Evolutionary conservation across 2,888 invertebrate species (phyloP), one percentile per base, ranked within the genome.

Genomic region (Andricus quercusramuli): DNA sequence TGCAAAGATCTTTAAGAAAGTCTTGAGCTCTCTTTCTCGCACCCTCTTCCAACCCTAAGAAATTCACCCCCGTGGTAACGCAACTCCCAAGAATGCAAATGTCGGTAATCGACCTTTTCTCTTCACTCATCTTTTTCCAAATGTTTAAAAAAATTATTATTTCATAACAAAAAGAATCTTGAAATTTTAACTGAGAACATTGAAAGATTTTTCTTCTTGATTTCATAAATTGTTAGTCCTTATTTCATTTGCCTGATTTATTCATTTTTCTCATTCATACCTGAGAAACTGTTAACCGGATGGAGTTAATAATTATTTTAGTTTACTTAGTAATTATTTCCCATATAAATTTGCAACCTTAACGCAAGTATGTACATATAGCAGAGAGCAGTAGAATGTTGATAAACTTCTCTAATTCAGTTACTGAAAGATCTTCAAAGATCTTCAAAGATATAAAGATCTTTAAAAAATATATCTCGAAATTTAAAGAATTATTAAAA

Each of bases 1-100:
- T 77, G 85, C 79, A 90, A 90, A 90, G 90, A 90, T 89, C 90
- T 92, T 92, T 92, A 92, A 92, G 92, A 92, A 92, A 89, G 86
- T 89, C 82, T 83, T 84, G 87, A 86, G 85, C 88, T 87, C 84
- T 87, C 88, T 91, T 91, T 91, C 88, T 88, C 86, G 86, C 89
- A 88, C 88, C 87, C 88, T 88, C 89, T 89, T 90, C 89, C 83
- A 84, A 84, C 86, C 83, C 85, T 90, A 91, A 92, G 91, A 91
- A 91, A 88, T 84, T 82, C 89, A 86, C 89, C 90, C 88, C 86
- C 86, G 89, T 87, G 92, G 90, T 92, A 92, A 92, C 88, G 90
- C 88, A 91, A 90, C 89, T 86, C 82, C 85, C 86, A 84, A 87
- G 87, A 88, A 83, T 84, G 83, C 62, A 79, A 82, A 84, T 80